These are phyloP conservation scores for Craseonycteris thonglongyai DNA, from an alignment of 2,113 vertebrate species.

Conservation along the genomic window DNA sequence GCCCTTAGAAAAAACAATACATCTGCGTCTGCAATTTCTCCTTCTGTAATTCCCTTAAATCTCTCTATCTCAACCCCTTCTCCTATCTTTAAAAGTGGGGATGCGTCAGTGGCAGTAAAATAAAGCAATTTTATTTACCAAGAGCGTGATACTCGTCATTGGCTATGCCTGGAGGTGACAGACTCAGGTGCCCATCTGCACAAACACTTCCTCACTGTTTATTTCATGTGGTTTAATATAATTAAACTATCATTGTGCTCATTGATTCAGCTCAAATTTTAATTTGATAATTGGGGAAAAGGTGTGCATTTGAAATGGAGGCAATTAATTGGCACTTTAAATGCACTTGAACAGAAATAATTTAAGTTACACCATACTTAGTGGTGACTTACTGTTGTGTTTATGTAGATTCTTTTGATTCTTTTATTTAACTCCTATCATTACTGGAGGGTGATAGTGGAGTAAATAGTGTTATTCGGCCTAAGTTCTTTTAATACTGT, in stretches of 20 bases:
- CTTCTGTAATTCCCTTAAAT: slow-evolving; percentile 61
- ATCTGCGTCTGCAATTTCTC: slow-evolving; percentile 61
- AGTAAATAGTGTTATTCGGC: slow-evolving; percentile 43
- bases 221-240: slow-evolving; percentile 74
- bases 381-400: slow-evolving; percentile 65
- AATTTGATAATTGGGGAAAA: slow-evolving; percentile 75
- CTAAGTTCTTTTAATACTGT: neutral
- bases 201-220: slow-evolving; percentile 55
- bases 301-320: slow-evolving; percentile 58
- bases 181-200: slow-evolving; percentile 51
- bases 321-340: slow-evolving; percentile 72
- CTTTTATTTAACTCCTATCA: slow-evolving; percentile 51
- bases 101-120: slow-evolving; percentile 50
- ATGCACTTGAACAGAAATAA: slow-evolving; percentile 69
- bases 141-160: slow-evolving; percentile 61
- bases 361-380: slow-evolving; percentile 66
- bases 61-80: neutral
- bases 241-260: slow-evolving; percentile 69
- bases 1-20: slow-evolving; percentile 73
- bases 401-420: slow-evolving; percentile 67
- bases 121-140: slow-evolving; percentile 56
- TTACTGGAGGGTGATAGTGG: slow-evolving; percentile 26
- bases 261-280: slow-evolving; percentile 71
- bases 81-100: slow-evolving; percentile 40
- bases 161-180: slow-evolving; percentile 61